phyloP scores from a whole-genome alignment of 2,797 vertebrate species.

The Rhynchonycteris naso region DNA sequence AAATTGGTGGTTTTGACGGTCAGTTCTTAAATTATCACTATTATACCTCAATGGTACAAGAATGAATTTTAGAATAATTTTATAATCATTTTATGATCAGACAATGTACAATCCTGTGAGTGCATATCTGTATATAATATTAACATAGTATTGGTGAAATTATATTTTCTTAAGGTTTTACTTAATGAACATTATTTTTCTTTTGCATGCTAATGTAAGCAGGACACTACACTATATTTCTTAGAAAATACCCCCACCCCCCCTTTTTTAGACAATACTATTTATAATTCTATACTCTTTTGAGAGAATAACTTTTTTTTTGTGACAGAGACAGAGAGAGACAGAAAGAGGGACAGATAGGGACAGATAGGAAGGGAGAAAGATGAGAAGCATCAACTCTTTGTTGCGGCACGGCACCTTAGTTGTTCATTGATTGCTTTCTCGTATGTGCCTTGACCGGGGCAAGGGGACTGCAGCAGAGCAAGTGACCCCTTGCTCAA shows the following conservation, averaged over 20 bases:
- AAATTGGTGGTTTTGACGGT: not conserved
- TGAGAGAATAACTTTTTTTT: conserved; percentile 29
- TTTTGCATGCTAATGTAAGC: conserved; percentile 10
- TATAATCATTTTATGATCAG: conserved; percentile 39
- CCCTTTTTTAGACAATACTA: not conserved
- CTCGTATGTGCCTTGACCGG: too few species aligned
- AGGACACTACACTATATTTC: conserved; percentile 1
- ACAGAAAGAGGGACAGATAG: too few species aligned
- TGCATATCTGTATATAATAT: conserved; percentile 18
- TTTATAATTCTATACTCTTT: conserved; percentile 24
- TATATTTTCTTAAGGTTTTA: conserved; percentile 50
- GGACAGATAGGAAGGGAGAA: too few species aligned
- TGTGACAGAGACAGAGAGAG: too few species aligned
- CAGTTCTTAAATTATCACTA: not conserved
- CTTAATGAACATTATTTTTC: conserved; percentile 30
- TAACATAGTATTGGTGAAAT: conserved; percentile 33
- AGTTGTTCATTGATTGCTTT: too few species aligned
- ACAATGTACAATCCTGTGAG: not conserved
- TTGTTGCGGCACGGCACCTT: too few species aligned
- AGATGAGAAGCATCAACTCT: too few species aligned
- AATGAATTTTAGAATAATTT: conserved; percentile 26
- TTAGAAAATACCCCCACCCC: not conserved
- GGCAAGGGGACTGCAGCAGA: too few species aligned
- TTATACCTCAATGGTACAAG: not conserved
- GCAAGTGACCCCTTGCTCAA: too few species aligned